Base-by-base conservation (phyloP, 2,888 invertebrate species). In the Eucera pruinosa region DNA sequence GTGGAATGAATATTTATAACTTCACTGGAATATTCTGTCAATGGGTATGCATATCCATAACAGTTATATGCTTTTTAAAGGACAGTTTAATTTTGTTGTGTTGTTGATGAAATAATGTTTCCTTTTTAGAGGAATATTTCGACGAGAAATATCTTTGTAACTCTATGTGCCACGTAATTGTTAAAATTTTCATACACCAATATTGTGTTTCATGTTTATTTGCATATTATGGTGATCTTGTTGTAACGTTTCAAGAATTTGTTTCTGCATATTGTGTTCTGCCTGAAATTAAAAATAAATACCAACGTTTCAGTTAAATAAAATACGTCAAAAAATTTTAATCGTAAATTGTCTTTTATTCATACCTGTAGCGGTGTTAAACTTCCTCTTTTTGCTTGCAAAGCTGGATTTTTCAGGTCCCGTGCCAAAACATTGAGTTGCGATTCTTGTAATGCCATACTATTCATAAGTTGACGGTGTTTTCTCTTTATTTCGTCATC, bases 191-290 rank as follows among this genome's bases (percentile, higher is more conserved):
- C 83, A 90, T 66, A 90, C 89, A 25, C 86, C 90, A 13, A 90
- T 87, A 75, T 91, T 89, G 55, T 90, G 86, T 77, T 89, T 90
- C 36, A 87, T 85, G 68, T 88, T 91, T 68, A 87, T 83, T 70
- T 92, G 91, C 60, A 92, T 89, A 77, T 85, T 90, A 39, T 87
- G 89, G 76, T 91, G 92, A 65, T 92, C 92, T 78, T 92, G 90
- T 71, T 92, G 91, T 50, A 93, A 87, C 5, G 89, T 89, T 83
- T 89, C 89, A 13, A 92, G 86, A 71, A 91, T 89, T 80, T 92
- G 88, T 67, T 91, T 90, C 55, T 92, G 91, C 52, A 87, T 90
- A 23, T 89, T 88, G 60, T 90, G 90, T 73, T 93, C 92, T 13
- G 88, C 90, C 92, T 93, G 75, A 1, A 80, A 79, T 39, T n/a